Base-by-base conservation (phyloP, 1,140 invertebrate genomes). In the Ceratina calcarata region DNA sequence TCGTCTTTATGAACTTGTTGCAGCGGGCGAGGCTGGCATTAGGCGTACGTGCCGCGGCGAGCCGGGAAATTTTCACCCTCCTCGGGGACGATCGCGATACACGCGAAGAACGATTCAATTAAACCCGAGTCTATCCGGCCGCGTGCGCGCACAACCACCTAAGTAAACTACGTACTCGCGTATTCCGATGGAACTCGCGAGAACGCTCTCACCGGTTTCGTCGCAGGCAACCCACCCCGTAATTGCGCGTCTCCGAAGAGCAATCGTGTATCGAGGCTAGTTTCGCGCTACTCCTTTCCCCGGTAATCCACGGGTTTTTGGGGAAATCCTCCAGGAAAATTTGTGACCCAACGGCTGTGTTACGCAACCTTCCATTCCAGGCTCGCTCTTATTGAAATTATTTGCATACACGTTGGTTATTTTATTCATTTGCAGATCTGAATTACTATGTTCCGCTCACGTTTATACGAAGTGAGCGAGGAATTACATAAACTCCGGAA, bases 1-100 rank as follows among this genome's bases (percentile, higher is more conserved):
- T 6, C 27, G 20, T 51, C 68, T 83, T 70, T 83, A 65, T 22
- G 51, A 83, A 84, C 74, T 83, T 73, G 81, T 83, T 84, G 75
- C 75, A n/a, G 58, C 53, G 16, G 13, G 82, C 78, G 69, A 53
- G n/a, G 24, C 37, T 51, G 22, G 16, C 22, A 53, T 82, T 67
- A 66, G 37, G 37, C 55, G 57, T 61, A 78, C 75, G 51, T 51
- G 68, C 18, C 27, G 2, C n/a, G n/a, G 16, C 18, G 24, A 45
- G 4, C 24, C 2, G 51, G 49, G 18, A 45, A 79, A 74, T 73
- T 74, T 57, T 66, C 76, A 64, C 69, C 27, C 53, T 16, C 16
- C 37, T 45, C 13, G 10, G 65, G 67, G 62, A 32, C 65, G 67
- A 66, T 53, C 18, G 27, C 51, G 75, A 67, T 68, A 62, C 53